A percentile compares a stretch with the other conserved stretches of the same genome.
These are phyloP conservation scores for Paguma larvata DNA, from an alignment of 2,797 vertebrate species.

Conservation along the genomic window DNA sequence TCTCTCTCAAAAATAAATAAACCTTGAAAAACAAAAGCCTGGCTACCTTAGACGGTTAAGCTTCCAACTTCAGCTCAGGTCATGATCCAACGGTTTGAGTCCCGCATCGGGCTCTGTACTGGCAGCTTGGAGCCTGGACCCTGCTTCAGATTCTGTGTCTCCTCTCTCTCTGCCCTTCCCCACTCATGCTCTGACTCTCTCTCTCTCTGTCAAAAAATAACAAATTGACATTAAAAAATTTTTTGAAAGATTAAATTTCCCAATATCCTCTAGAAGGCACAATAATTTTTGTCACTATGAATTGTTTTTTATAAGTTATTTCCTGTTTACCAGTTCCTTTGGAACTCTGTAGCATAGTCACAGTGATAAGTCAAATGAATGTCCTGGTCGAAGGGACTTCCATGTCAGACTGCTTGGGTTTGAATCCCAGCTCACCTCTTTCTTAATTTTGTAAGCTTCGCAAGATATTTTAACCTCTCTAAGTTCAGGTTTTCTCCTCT, in stretches of 20 bases:
- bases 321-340: neutral
- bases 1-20: no score
- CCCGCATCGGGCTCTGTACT: no score
- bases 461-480: neutral
- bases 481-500: neutral
- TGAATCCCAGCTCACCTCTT: neutral
- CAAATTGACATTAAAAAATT: no score
- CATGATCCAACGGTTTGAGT: no score
- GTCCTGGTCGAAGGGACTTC: neutral
- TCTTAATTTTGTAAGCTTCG: neutral
- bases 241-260: neutral
- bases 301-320: conserved; percentile 18
- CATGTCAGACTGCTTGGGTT: neutral
- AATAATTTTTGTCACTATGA: neutral
- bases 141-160: no score
- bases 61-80: no score
- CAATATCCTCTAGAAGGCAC: neutral
- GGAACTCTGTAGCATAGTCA: neutral
- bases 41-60: no score
- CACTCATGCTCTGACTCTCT: no score
- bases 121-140: no score
- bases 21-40: no score
- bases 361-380: neutral
- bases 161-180: no score
- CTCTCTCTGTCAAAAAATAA: no score